Conservation (phyloP, 2,888 invertebrate species). For the Lasioglossum marginatum region DNA sequence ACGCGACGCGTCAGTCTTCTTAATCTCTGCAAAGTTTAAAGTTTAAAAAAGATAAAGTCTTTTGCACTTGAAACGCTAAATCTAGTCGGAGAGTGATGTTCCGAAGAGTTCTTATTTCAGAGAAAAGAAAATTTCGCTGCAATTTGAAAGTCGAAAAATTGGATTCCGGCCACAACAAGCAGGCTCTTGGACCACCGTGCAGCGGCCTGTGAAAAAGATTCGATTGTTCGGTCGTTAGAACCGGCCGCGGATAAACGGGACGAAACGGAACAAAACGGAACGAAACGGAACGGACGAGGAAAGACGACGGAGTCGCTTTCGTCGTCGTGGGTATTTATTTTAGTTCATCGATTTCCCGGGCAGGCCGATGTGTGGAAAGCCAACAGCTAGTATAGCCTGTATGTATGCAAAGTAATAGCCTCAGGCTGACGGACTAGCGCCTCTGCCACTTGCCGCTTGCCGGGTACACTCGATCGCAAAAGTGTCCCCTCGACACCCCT, state of each 20-base stretch:
- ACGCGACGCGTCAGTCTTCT: no score
- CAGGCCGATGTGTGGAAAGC: constrained; percentile 41
- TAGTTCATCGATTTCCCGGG: constrained; percentile 73
- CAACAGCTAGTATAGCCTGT: constrained; percentile 30
- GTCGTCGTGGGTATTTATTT: constrained; percentile 71
- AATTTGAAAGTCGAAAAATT: no score
- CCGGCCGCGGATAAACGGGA: not conserved
- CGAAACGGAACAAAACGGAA: not conserved
- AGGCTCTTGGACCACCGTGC: no score
- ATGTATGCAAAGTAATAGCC: constrained; percentile 74
- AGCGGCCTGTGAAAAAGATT: not conserved
- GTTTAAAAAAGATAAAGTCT: no score
- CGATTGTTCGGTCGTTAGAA: constrained; percentile 7
- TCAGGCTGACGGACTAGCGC: constrained; percentile 71
- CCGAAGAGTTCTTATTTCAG: no score
- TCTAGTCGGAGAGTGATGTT: no score
- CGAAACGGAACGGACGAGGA: constrained; percentile 22
- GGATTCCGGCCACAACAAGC: no score
- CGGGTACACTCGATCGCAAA: constrained; percentile 70
- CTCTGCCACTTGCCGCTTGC: constrained; percentile 66
- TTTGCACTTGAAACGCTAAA: no score
- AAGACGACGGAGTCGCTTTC: constrained; percentile 56
- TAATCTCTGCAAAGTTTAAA: no score
- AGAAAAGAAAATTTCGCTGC: no score
- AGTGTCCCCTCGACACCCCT: constrained; percentile 60